Evolutionary conservation across 2,888 invertebrate species (phyloP).

Genomic region (Autographa gamma): DNA sequence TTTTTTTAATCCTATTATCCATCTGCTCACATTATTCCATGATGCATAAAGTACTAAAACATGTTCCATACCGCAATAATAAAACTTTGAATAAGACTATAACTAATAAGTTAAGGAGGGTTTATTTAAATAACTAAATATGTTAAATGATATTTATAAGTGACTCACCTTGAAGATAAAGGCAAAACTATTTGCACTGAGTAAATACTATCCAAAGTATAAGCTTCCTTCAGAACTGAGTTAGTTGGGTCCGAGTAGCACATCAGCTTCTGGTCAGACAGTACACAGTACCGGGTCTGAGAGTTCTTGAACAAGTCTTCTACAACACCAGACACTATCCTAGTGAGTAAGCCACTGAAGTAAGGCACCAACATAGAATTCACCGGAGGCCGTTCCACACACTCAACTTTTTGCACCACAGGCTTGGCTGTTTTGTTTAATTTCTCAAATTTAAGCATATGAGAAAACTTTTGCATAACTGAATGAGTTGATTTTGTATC

Average conservation of each 20-base stretch:
- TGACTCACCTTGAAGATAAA: conserved; percentile 80
- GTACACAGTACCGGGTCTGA: conserved; percentile 92
- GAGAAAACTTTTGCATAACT: conserved; percentile 80
- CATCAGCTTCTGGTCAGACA: conserved; percentile 92
- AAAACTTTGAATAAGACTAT: too few species aligned
- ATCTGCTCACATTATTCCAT: too few species aligned
- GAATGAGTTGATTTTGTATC: conserved; percentile 70
- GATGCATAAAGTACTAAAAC: too few species aligned
- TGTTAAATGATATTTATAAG: background rate
- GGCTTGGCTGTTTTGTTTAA: conserved; percentile 74
- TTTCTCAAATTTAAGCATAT: conserved; percentile 86
- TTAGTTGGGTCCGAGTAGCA: conserved; percentile 93
- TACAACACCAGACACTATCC: conserved; percentile 89
- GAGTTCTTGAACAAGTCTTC: conserved; percentile 93
- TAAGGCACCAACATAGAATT: conserved; percentile 82
- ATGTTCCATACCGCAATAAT: too few species aligned
- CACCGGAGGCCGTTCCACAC: conserved; percentile 87
- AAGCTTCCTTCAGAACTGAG: conserved; percentile 91
- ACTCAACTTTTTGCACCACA: conserved; percentile 65
- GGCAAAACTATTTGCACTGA: conserved; percentile 91
- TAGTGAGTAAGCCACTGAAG: conserved; percentile 90
- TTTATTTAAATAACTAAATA: background rate
- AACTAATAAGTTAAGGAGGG: background rate
- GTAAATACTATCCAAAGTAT: conserved; percentile 90
- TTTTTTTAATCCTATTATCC: too few species aligned